A percentile compares a stretch with the other conserved stretches of the same genome.
These are phyloP conservation scores for Cotesia chilonis DNA, from an alignment of 1,140 invertebrate genomes.

Conservation along the genomic window DNA sequence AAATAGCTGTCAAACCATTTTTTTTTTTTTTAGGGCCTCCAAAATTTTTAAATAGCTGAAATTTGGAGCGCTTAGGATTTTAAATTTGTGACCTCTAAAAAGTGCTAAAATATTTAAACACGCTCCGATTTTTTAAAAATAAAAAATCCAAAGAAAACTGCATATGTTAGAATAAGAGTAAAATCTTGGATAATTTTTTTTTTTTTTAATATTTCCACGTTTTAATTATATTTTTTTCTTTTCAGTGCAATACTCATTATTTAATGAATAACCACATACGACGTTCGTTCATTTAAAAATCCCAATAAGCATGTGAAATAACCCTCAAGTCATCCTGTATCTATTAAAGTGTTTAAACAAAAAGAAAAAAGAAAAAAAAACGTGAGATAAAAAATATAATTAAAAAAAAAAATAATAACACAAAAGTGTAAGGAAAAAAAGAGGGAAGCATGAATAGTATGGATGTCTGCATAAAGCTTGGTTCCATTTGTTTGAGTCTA, in stretches of 20 bases:
- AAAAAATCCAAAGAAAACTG: too few species aligned
- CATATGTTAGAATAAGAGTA: too few species aligned
- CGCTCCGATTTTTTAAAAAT: too few species aligned
- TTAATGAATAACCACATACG: neutral
- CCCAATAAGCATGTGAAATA: neutral
- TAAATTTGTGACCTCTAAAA: too few species aligned
- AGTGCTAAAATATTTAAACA: too few species aligned
- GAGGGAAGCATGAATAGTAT: constrained; percentile 9
- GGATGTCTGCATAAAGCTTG: constrained; percentile 22
- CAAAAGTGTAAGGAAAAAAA: neutral
- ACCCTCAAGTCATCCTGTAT: neutral
- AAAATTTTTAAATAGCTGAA: too few species aligned
- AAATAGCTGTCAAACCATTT: too few species aligned
- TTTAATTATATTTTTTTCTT: constrained; percentile 1
- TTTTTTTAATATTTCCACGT: neutral
- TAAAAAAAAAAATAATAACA: neutral
- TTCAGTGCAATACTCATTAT: neutral
- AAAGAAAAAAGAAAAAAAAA: neutral
- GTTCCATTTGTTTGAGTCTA: constrained; percentile 22
- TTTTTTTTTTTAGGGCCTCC: too few species aligned
- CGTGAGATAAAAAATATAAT: constrained; percentile 1
- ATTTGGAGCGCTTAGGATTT: too few species aligned
- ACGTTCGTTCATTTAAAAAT: neutral
- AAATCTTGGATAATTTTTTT: too few species aligned
- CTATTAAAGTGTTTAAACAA: constrained; percentile 15